Base-by-base conservation (phyloP, 2,113 vertebrate genomes). In the Hoplias malabaricus region DNA sequence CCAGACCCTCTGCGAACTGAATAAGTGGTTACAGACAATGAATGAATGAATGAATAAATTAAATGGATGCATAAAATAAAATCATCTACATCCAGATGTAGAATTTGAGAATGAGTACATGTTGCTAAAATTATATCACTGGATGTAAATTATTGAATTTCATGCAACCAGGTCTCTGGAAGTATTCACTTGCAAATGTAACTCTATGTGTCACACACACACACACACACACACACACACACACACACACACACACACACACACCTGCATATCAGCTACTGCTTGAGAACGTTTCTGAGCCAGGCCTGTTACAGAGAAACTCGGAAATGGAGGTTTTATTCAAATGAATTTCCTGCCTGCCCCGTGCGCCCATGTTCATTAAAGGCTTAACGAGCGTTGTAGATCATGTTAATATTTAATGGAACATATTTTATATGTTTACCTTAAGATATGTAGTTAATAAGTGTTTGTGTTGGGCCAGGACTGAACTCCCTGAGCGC, bases 361-460 rank as follows among this genome's bases (percentile, higher is more conserved):
- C 46, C 29, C 29, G 19, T 19, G 9, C 31, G 57, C 13, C 11
- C 16, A 5, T 6, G 79, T 82, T 80, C 33, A 66, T 79, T 82
- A 75, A 75, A 78, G 7, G 33, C 61, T 65, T 82, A 79, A 79
- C 63, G 77, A 79, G 72, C 27, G 71, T 63, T 71, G 81, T 75
- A 75, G 68, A 75, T 79, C 81, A 54, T 69, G 67, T 68, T 82
- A 23, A 70, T 75, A 79, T 82, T 78, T 79, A 82, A 79, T 68
- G 72, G 72, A 79, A 79, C 81, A 70, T 50, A 66, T 82, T 82
- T 82, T 79, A 82, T 82, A 36, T 82, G 68, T 79, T 82, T 82
- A 79, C 42, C 29, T 56, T 82, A 33, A 79, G 71, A 82, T 82
- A 74, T 79, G 38, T 65, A 69, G 75, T 75, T 79, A 78, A 82